Percentiles rank a stretch among this genome's conserved stretches.
Evolutionary conservation across 2,888 invertebrate species (phyloP).

Genomic region (Cordilura impudica): DNA sequence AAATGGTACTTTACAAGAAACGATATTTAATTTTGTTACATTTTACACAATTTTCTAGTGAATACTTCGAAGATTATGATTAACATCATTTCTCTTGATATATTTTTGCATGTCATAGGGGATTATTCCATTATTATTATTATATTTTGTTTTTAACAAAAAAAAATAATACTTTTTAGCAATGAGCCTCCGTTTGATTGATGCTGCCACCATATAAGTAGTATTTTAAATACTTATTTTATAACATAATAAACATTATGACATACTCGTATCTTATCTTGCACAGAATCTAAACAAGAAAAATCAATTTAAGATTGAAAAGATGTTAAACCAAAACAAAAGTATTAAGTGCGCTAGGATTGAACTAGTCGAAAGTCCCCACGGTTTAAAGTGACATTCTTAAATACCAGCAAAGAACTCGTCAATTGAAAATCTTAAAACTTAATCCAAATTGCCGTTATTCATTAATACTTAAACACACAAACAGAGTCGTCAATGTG

Average conservation of each 20-base stretch:
- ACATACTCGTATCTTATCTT: not conserved
- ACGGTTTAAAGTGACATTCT: conserved; percentile 28
- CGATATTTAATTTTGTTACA: too few relatives aligned
- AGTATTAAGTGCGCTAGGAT: conserved; percentile 18
- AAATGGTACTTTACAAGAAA: too few relatives aligned
- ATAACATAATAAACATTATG: not conserved
- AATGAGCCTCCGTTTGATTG: not conserved
- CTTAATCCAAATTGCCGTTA: conserved; percentile 20
- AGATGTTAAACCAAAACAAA: conserved; percentile 15
- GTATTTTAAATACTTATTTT: not conserved
- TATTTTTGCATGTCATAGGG: too few relatives aligned
- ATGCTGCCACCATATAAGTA: not conserved
- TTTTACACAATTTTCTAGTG: too few relatives aligned
- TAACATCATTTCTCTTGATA: too few relatives aligned
- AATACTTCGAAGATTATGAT: too few relatives aligned
- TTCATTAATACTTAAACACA: conserved; percentile 13
- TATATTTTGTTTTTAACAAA: too few relatives aligned
- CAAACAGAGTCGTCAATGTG: not conserved
- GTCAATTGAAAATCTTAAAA: conserved; percentile 8
- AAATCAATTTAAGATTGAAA: conserved; percentile 41
- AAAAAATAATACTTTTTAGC: too few relatives aligned
- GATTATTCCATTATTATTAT: too few relatives aligned
- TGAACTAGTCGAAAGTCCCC: conserved; percentile 35
- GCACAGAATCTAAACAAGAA: conserved; percentile 32
- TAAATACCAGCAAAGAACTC: conserved; percentile 19